A percentile compares a stretch with the other conserved stretches of the same genome.
These are phyloP conservation scores for Pseudochirops cupreus DNA, from an alignment of 2,797 vertebrate genomes.

Conservation along the genomic window DNA sequence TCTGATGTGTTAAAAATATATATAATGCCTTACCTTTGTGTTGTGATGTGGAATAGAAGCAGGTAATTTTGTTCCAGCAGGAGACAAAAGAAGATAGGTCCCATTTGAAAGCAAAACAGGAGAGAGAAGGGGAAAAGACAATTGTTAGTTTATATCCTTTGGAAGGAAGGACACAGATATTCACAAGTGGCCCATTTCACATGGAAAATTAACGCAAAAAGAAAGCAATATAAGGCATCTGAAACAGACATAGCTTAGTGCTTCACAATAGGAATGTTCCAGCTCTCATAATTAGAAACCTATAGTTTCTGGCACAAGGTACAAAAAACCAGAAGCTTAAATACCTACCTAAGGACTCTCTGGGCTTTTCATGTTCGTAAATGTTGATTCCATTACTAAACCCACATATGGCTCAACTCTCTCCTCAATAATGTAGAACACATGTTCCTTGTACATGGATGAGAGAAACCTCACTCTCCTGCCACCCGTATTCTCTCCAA, in stretches of 20 bases:
- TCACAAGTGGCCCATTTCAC: not conserved
- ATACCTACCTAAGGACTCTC: conserved; percentile 7
- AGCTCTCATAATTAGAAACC: conserved; percentile 38
- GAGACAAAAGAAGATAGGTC: not conserved
- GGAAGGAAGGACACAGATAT: conserved; percentile 26
- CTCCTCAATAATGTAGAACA: not conserved
- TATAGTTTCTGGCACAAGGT: conserved; percentile 43
- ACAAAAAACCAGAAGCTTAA: conserved; percentile 24
- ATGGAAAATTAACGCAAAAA: not conserved
- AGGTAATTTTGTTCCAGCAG: conserved; percentile 26
- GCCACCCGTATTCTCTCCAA: not conserved
- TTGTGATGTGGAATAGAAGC: conserved; percentile 24
- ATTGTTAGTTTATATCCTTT: not conserved
- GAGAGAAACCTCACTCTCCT: not conserved
- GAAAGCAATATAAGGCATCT: not conserved
- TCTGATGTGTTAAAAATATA: not conserved
- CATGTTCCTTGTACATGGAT: not conserved
- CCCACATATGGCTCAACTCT: not conserved
- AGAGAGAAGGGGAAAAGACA: conserved; percentile 36
- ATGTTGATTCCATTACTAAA: conserved; percentile 17
- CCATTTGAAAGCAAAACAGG: conserved; percentile 19
- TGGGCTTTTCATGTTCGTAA: conserved; percentile 14
- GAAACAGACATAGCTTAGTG: not conserved
- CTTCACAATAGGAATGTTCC: not conserved
- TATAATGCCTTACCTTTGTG: conserved; percentile 68